Base-by-base conservation (phyloP, 2,797 vertebrate species). In the Diplodus puntazzo region DNA sequence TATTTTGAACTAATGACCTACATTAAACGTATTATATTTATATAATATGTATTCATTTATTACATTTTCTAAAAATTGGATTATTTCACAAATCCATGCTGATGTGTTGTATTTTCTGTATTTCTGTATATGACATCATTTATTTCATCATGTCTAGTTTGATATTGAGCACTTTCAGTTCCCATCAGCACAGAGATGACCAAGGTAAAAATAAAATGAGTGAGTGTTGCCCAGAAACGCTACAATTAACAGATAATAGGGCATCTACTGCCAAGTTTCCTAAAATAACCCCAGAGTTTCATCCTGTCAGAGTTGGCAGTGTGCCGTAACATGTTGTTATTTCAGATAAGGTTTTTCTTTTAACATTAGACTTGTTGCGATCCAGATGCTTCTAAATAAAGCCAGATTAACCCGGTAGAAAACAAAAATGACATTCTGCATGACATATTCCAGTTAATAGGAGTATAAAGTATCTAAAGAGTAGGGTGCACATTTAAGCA, bases 261-360 rank as follows among this genome's bases (percentile, higher is more conserved):
- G 50, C 43, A 16, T 57, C 11, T 45, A 1, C 52, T 60, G 64
- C 64, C 49, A 53, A 52, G 49, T 82, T 67, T 70, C 52, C 59
- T n/a, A 49, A 75, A 80, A 50, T 64, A 77, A 5, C 50, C 25
- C 34, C 25, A 10, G 25, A 23, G 45, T 73, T 49, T 69, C 27
- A 65, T 78, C 63, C 45, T 21, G 34, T 66, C 67, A 72, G 23
- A 5, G 18, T n/a, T 30, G 49, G 49, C 34, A 18, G 4, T 54
- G 20, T 23, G 18, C 23, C 39, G 18, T 46, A 52, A 20, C 25
- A 42, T 52, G 5, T n/a, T 53, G 20, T 52, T 39, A 52, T 53
- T 49, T 23, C 8, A 43, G 48, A 34, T 30, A 6, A 21, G 58
- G 43, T 25, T 57, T 71, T 67, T 71, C 43, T 30, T 60, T 50